Base-by-base conservation (phyloP, 2,113 vertebrate genomes). In the Panthera tigris region DNA sequence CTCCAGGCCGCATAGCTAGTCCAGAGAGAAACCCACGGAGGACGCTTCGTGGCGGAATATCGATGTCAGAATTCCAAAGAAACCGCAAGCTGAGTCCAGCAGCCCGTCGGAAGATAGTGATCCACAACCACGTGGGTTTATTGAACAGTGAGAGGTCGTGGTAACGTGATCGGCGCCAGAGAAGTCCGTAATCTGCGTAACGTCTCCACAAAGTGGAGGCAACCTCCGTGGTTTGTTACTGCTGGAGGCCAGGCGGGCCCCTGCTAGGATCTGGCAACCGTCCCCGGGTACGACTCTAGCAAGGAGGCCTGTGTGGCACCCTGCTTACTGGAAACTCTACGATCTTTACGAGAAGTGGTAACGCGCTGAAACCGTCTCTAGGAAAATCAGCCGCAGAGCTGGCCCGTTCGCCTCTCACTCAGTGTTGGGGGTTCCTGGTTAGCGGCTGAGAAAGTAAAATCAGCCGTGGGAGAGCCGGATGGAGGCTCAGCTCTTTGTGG, bases 81-180 rank as follows among this genome's bases (percentile, higher is more conserved):
- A 27, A 25, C 7, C 3, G 14, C 50, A 27, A 3, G 5, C 1
- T 12, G 79, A 7, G 25, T 4, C 73, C 6, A 9, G n/a, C 25
- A 13, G 39, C 12, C 36, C 18, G 1, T n/a, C 19, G 9, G 0
- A 27, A 27, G n/a, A 5, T 3, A 31, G 31, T 16, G 8, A 11
- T 21, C 16, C 5, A 1, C 3, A 16, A 14, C 61, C 36, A 4
- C 1, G 66, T 4, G 45, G 29, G 41, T 10, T 18, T 33, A 4
- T 4, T 1, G 15, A 25, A 1, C 16, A 8, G 1, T 4, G 41
- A 33, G 4, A 33, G 27, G 16, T 19, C 18, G 31, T 65, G 0
- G 5, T 11, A 41, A 13, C 0, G 5, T 4, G 3, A 8, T 3
- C 0, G 5, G 7, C 6, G 0, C 4, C 36, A 7, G 19, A 57